phyloP scores from a whole-genome alignment of 92 coral and sea anemone species.

The Actinernus sp. region DNA sequence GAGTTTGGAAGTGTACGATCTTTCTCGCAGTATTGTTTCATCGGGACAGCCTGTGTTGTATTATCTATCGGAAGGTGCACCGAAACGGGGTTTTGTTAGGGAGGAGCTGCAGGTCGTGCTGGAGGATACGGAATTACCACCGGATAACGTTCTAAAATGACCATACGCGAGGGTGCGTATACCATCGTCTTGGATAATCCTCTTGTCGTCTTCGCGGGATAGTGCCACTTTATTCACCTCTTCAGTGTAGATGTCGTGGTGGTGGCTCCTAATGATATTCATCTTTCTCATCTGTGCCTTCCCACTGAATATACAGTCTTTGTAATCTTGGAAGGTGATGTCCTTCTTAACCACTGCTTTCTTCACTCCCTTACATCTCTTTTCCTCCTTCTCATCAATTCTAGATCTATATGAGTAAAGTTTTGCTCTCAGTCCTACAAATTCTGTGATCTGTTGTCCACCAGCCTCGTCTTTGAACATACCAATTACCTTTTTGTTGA shows the following conservation, averaged over 20 bases:
- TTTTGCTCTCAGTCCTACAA: slow-evolving; percentile 44
- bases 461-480: slow-evolving; percentile 45
- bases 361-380: slow-evolving; percentile 14
- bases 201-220: background rate
- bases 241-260: slow-evolving; percentile 7
- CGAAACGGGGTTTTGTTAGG: slow-evolving; percentile 11
- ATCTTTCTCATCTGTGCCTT: background rate
- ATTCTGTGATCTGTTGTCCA: slow-evolving; percentile 28
- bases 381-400: background rate
- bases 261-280: slow-evolving; percentile 13
- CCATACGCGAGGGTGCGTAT: slow-evolving; percentile 6
- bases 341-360: slow-evolving; percentile 2
- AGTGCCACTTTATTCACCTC: slow-evolving; percentile 13
- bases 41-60: slow-evolving; percentile 53
- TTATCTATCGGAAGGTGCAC: slow-evolving; percentile 34
- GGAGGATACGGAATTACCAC: slow-evolving; percentile 32
- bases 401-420: slow-evolving; percentile 26
- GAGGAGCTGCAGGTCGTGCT: slow-evolving; percentile 39
- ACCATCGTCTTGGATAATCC: slow-evolving; percentile 13
- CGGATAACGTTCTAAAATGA: slow-evolving; percentile 8
- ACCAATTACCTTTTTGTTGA: slow-evolving; percentile 44
- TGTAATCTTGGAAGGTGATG: slow-evolving; percentile 15
- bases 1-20: slow-evolving; percentile 28
- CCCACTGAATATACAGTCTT: slow-evolving; percentile 11
- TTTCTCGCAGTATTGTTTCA: slow-evolving; percentile 19